Conservation (phyloP, 2,797 vertebrate species). For the Heteromormyrus szaboi region DNA sequence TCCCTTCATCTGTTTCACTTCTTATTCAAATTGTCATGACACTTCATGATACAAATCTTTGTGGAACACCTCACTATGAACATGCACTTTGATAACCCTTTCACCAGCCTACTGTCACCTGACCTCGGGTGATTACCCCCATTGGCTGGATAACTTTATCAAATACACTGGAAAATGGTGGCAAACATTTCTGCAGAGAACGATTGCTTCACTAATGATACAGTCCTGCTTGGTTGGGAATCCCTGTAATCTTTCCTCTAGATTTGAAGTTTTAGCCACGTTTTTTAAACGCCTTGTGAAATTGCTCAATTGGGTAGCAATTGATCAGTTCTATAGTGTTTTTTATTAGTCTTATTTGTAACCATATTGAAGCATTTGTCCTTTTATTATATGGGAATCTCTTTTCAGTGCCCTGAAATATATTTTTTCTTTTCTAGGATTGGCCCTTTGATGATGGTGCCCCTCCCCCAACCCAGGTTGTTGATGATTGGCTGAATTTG, state of each 20-base stretch:
- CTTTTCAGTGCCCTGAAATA: neutral
- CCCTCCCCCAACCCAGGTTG: slow-evolving; percentile 87
- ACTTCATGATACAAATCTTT: neutral
- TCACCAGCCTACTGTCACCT: neutral
- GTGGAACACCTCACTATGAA: neutral
- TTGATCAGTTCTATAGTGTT: no score
- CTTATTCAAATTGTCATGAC: neutral
- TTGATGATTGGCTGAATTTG: slow-evolving; percentile 94
- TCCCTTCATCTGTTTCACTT: neutral
- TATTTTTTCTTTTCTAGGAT: slow-evolving; percentile 61
- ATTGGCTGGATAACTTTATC: neutral
- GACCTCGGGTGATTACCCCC: neutral
- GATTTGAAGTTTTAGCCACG: neutral
- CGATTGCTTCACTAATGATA: neutral
- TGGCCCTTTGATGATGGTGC: slow-evolving; percentile 98
- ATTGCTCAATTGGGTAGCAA: neutral
- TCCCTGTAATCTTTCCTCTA: neutral
- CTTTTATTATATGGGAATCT: neutral
- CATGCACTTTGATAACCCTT: neutral
- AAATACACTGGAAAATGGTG: neutral
- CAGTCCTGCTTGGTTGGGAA: neutral
- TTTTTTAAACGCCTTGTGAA: neutral
- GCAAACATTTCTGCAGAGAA: neutral
- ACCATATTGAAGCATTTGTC: neutral
- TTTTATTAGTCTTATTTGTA: neutral